Evolutionary conservation across 1,140 invertebrate species (phyloP).

Genomic region (Telenomus remus): DNA sequence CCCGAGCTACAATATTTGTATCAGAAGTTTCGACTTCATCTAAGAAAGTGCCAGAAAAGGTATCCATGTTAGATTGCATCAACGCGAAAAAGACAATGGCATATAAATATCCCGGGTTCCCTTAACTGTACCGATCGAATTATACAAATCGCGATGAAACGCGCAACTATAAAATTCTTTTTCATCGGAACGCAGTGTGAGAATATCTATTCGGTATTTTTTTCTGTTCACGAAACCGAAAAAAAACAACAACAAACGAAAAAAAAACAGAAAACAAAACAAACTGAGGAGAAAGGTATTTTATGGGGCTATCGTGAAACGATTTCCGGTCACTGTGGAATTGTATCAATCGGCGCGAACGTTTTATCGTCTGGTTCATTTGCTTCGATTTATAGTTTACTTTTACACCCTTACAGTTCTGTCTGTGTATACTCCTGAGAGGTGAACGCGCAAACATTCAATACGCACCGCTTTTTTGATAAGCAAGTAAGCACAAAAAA

Average conservation of each 20-base stretch:
- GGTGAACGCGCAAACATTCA: slow-evolving; percentile 27
- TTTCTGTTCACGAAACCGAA: slow-evolving; percentile 31
- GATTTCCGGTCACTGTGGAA: slow-evolving; percentile 50
- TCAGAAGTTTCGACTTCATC: not conserved
- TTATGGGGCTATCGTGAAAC: slow-evolving; percentile 42
- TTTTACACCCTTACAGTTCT: slow-evolving; percentile 24
- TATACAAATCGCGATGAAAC: slow-evolving; percentile 19
- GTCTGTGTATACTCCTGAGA: slow-evolving; percentile 11
- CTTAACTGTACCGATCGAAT: slow-evolving; percentile 14
- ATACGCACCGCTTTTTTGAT: slow-evolving; percentile 39
- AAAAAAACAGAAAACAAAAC: too few species aligned
- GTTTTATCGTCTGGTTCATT: slow-evolving; percentile 49
- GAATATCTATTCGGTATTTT: slow-evolving; percentile 34
- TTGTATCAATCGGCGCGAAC: slow-evolving; percentile 39
- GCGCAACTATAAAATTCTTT: slow-evolving; percentile 14
- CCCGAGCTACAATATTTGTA: too few species aligned
- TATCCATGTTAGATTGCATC: too few species aligned
- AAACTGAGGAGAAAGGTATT: slow-evolving; percentile 43
- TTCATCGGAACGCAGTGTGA: slow-evolving; percentile 10
- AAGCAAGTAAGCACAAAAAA: slow-evolving; percentile 42
- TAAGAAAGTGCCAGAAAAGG: too few species aligned
- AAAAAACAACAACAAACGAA: too few species aligned
- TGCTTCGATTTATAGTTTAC: slow-evolving; percentile 55
- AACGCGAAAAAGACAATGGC: slow-evolving; percentile 7
- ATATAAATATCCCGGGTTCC: slow-evolving; percentile 21